Base-by-base conservation (phyloP, 2,888 invertebrate species). In the Agrochola litura region DNA sequence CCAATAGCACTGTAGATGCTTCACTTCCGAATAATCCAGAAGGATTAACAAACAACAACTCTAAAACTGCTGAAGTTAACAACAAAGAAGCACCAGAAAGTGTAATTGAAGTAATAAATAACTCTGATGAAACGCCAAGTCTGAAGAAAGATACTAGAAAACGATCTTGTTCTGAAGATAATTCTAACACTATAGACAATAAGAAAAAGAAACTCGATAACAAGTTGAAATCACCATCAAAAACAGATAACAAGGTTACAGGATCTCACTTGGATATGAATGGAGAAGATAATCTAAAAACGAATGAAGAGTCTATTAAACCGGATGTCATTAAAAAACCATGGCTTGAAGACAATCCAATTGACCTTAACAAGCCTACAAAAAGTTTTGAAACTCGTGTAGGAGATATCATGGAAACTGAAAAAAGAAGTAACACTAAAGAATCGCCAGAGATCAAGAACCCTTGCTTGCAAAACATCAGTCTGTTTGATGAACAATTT, bases 21-120 rank as follows among this genome's bases (percentile, higher is more conserved):
- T 86, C 92, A 43, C 89, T 96, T 58, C 96, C 96, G 37, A 95
- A 95, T 83, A 96, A 96, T 85, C 96, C 94, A 86, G 96, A 96
- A 90, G 95, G 88, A 58, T 86, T 95, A 16, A 86, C 89, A 61
- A 82, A 83, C 6, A 74, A 73, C 63, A 79, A 70, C 22, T 73
- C 85, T 37, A 73, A 77, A 52, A 85, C 85, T 75, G 54, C 71
- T 56, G 80, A 83, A 76, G 65, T 72, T 58, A 79, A 82, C 74
- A 78, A 81, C 46, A 74, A 84, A 66, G 77, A 82, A 70, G 19
- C 65, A 70, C 64, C 54, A 66, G 73, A 76, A 83, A 90, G 22
- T 84, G 79, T 49, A 72, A 79, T 37, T 74, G 72, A 76, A 67
- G 10, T 30, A 71, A 80, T 58, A 64, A 72, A 69, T 73, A 83